These are phyloP conservation scores for Circaetus gallicus DNA, from an alignment of 2,113 vertebrate species.

Conservation along the genomic window DNA sequence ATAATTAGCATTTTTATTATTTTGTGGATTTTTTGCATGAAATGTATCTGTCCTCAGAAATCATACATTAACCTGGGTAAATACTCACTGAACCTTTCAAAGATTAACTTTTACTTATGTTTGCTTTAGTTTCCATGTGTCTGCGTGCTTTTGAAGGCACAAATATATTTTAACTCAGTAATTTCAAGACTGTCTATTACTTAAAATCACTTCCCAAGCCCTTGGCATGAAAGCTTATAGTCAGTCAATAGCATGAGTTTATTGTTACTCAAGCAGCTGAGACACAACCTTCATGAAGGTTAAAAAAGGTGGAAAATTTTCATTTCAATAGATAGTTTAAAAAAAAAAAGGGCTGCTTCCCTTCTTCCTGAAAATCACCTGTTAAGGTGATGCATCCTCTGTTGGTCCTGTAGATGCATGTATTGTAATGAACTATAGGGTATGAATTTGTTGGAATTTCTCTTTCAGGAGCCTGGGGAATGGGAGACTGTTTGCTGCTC, in stretches of 20 bases:
- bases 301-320: neutral
- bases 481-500: neutral
- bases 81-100: slow-evolving; percentile 15
- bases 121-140: slow-evolving; percentile 1
- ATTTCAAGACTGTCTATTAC: neutral
- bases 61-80: slow-evolving; percentile 19
- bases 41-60: neutral
- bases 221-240: neutral
- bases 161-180: neutral
- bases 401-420: neutral
- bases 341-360: neutral
- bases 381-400: neutral
- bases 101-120: neutral
- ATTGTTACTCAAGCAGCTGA: neutral
- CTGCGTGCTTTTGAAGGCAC: neutral
- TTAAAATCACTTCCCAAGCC: neutral
- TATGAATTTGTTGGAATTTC: neutral
- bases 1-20: neutral
- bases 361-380: neutral
- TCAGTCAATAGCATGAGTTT: neutral
- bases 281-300: neutral
- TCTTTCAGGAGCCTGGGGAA: neutral
- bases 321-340: neutral
- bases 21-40: neutral
- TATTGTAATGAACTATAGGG: neutral